Conservation (phyloP, 1,140 invertebrate genomes). For the Leptopilina clavipes region DNA sequence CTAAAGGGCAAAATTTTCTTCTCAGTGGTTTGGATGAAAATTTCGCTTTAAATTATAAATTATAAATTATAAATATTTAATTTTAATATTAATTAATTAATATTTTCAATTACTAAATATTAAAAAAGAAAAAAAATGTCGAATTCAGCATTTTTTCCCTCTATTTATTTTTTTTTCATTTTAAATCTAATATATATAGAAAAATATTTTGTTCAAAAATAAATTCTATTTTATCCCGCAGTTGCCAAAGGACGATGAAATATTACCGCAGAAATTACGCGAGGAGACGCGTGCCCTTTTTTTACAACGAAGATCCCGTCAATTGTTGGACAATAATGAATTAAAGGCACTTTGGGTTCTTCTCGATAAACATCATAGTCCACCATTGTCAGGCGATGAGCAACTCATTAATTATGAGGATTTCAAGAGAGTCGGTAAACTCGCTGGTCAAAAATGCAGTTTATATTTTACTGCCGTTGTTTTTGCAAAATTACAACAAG, state of each 20-base stretch:
- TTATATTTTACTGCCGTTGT: slow-evolving; percentile 89
- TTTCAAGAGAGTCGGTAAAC: slow-evolving; percentile 84
- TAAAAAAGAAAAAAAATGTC: no score
- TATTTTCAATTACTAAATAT: no score
- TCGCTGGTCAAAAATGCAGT: slow-evolving; percentile 79
- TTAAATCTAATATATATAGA: no score
- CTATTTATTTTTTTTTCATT: no score
- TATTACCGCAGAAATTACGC: slow-evolving; percentile 85
- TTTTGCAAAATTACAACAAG: slow-evolving; percentile 90
- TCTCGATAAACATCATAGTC: slow-evolving; percentile 87
- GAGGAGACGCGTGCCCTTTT: slow-evolving; percentile 91
- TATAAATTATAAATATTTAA: no score
- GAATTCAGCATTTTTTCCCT: no score
- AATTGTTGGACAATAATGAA: slow-evolving; percentile 91
- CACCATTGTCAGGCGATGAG: slow-evolving; percentile 82
- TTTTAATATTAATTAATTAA: no score
- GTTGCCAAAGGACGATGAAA: slow-evolving; percentile 85
- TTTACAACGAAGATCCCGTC: slow-evolving; percentile 87
- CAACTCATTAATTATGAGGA: slow-evolving; percentile 90
- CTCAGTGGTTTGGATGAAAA: no score
- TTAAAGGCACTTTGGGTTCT: slow-evolving; percentile 89
- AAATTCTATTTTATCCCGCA: slow-evolving; percentile 60
- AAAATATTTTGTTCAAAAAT: no score
- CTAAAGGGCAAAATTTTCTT: no score
- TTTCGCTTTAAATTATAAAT: no score